These are phyloP conservation scores for Andricus grossulariae DNA, from an alignment of 1,140 invertebrate genomes.

Conservation along the genomic window DNA sequence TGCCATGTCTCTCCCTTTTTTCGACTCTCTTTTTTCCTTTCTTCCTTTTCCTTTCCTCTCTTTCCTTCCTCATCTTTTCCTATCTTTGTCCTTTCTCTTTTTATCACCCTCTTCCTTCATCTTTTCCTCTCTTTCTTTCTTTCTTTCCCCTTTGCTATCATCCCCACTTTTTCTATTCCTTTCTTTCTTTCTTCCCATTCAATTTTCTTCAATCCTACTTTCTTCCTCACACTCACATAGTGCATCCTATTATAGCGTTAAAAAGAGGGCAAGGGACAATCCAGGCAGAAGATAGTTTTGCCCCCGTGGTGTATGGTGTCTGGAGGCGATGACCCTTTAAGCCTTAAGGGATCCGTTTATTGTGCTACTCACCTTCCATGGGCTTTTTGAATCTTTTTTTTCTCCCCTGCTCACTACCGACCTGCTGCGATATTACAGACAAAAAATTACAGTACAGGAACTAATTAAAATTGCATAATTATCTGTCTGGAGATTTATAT, in stretches of 20 bases:
- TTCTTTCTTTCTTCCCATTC: background rate
- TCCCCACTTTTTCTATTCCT: background rate
- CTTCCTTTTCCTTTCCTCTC: background rate
- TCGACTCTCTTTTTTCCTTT: background rate
- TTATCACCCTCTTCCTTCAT: background rate
- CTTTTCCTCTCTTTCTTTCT: background rate
- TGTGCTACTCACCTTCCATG: background rate
- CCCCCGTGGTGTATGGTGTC: background rate
- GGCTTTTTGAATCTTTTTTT: background rate
- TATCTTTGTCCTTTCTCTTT: constrained; percentile 22
- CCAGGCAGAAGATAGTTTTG: background rate
- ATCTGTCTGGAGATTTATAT: constrained; percentile 16
- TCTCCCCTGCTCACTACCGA: background rate
- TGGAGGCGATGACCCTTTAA: constrained; percentile 7
- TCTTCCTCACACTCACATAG: background rate
- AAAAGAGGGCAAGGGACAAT: background rate
- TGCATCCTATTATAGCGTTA: background rate
- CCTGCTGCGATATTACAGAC: background rate
- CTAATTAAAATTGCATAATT: constrained; percentile 30
- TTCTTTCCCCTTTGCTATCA: background rate
- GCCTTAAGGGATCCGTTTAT: background rate
- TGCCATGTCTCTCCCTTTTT: constrained; percentile 16
- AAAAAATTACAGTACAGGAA: background rate
- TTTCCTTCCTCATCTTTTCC: background rate
- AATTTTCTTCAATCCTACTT: background rate